Conservation (phyloP, 2,797 vertebrate species). For the Salmo trutta region DNA sequence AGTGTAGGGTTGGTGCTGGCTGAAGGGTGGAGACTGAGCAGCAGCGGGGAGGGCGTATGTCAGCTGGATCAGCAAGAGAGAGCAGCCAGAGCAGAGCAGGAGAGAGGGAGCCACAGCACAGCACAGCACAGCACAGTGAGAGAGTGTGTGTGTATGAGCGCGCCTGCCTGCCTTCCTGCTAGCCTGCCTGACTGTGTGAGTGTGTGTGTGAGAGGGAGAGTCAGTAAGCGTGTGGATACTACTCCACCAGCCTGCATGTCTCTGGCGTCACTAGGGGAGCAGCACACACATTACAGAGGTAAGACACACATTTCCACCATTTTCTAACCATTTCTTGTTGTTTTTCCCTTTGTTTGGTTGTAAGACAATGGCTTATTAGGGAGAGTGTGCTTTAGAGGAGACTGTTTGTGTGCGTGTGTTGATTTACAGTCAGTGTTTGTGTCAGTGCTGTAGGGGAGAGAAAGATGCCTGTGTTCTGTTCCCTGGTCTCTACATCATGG, state of each 20-base stretch:
- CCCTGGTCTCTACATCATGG: constrained; percentile 54
- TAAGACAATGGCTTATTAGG: constrained; percentile 34
- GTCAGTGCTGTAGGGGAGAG: constrained; percentile 37
- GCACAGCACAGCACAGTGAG: constrained; percentile 21
- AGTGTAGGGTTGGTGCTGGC: constrained; percentile 43
- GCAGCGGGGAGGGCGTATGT: constrained; percentile 66
- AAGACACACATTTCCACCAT: constrained; percentile 19
- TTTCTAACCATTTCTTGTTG: background rate
- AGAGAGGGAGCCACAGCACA: constrained; percentile 23
- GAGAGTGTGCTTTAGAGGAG: constrained; percentile 3
- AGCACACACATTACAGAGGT: constrained; percentile 43
- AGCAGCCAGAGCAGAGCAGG: constrained; percentile 29
- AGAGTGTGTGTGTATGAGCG: constrained; percentile 17
- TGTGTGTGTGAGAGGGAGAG: constrained; percentile 27
- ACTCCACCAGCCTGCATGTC: constrained; percentile 58
- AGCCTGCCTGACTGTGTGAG: constrained; percentile 30
- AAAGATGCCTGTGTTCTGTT: constrained; percentile 45
- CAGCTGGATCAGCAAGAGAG: constrained; percentile 49
- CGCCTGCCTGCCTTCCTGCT: constrained; percentile 30
- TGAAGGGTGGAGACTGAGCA: constrained; percentile 84
- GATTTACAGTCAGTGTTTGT: constrained; percentile 52
- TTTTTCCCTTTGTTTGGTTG: constrained; percentile 20
- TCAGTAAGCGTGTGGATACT: constrained; percentile 54
- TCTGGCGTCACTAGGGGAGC: constrained; percentile 35
- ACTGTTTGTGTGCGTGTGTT: constrained; percentile 9